Conservation (phyloP, 2,113 vertebrate genomes). For the Caloenas nicobarica region DNA sequence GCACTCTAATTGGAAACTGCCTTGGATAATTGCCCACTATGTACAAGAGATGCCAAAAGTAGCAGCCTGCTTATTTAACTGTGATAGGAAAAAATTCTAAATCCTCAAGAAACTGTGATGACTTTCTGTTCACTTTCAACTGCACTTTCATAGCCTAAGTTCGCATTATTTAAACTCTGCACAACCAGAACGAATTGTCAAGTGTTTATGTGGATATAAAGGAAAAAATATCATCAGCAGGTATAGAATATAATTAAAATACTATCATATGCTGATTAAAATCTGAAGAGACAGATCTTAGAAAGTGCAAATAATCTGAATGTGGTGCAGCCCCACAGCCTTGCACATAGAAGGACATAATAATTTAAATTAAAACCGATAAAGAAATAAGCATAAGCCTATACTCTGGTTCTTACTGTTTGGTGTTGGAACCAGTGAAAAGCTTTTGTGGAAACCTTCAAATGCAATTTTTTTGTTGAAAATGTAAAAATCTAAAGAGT, state of each 20-base stretch:
- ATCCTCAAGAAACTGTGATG: background rate
- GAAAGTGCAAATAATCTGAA: background rate
- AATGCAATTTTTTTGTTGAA: background rate
- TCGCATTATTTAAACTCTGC: background rate
- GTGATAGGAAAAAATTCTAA: background rate
- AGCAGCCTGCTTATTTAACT: background rate
- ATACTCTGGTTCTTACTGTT: background rate
- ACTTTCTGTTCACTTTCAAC: slow-evolving; percentile 22
- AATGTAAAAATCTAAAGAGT: background rate
- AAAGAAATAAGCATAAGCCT: background rate
- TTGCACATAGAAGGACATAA: background rate
- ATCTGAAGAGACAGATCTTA: background rate
- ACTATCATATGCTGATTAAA: background rate
- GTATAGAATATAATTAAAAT: background rate
- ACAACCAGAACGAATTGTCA: background rate
- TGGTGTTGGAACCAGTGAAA: background rate
- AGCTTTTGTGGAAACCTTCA: background rate
- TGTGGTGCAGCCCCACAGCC: background rate
- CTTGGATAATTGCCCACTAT: slow-evolving; percentile 10
- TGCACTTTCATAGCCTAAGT: background rate
- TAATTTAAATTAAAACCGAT: background rate
- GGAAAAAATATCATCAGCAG: background rate
- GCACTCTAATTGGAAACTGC: background rate
- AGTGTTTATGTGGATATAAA: background rate
- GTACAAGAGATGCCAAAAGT: slow-evolving; percentile 5